These are phyloP conservation scores for Microcebus tavaratra DNA, from an alignment of 2,113 vertebrate species.

Conservation along the genomic window DNA sequence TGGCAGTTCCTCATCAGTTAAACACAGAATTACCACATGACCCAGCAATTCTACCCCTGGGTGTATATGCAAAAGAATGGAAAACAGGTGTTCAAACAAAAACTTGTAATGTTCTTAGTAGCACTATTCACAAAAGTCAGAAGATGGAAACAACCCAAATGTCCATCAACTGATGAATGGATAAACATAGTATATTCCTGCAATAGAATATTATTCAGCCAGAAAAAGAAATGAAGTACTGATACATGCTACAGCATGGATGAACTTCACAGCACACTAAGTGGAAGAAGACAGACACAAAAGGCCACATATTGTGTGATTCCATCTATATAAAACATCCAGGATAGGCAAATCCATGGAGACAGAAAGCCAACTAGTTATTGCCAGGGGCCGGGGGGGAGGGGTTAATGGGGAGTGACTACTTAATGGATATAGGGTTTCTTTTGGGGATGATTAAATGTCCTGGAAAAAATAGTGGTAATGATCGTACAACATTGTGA, in stretches of 20 bases:
- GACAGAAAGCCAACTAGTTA: not conserved
- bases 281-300: not conserved
- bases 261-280: not conserved
- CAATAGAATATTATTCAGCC: not conserved
- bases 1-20: not conserved
- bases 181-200: not conserved
- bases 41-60: not conserved
- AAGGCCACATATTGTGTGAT: not conserved
- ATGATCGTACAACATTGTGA: not conserved
- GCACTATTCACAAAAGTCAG: not conserved
- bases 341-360: not conserved
- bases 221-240: not conserved
- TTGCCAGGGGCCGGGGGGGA: fast-evolving
- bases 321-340: not conserved
- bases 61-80: not conserved
- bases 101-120: not conserved
- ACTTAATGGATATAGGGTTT: not conserved
- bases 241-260: not conserved
- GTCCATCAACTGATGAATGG: not conserved
- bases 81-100: not conserved
- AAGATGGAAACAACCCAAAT: not conserved
- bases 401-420: not conserved
- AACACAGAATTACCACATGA: not conserved
- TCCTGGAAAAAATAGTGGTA: not conserved
- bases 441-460: too few relatives aligned